These are phyloP conservation scores for Siniperca knerii DNA, from an alignment of 2,113 vertebrate genomes.

Conservation along the genomic window DNA sequence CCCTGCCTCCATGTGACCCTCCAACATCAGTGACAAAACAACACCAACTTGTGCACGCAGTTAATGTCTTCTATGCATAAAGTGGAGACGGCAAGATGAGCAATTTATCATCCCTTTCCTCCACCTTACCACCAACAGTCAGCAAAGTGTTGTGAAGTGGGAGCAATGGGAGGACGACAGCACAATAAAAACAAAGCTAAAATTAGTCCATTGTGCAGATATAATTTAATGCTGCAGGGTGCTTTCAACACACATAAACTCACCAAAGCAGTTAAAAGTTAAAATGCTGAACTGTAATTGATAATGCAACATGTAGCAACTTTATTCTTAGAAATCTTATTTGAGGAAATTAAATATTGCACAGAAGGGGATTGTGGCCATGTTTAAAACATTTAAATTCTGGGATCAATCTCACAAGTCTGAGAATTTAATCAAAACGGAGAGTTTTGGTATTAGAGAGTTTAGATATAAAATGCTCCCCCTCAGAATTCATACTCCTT, in stretches of 20 bases:
- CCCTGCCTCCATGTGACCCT: constrained; percentile 27
- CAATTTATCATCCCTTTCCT: not conserved
- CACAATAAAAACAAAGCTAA: constrained; percentile 19
- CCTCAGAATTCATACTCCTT: not conserved
- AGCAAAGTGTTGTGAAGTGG: constrained; percentile 25
- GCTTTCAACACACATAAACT: not conserved
- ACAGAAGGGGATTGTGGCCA: not conserved
- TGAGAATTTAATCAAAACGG: not conserved
- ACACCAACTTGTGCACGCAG: constrained; percentile 12
- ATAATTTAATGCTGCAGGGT: not conserved
- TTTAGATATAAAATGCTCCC: not conserved
- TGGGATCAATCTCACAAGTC: not conserved
- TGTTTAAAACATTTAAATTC: not conserved
- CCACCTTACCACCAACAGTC: not conserved
- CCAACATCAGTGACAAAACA: constrained; percentile 23
- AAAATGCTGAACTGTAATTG: constrained; percentile 8
- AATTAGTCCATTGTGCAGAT: not conserved
- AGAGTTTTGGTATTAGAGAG: not conserved
- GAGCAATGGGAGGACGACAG: constrained; percentile 1
- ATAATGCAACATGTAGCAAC: not conserved
- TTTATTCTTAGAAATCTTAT: not conserved
- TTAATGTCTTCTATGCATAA: not conserved
- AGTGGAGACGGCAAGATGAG: not conserved
- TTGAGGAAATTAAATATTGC: not conserved
- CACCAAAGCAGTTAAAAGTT: not conserved